These are phyloP conservation scores for Dinothrombium tinctorium DNA, from an alignment of 1,140 invertebrate genomes.

Conservation along the genomic window DNA sequence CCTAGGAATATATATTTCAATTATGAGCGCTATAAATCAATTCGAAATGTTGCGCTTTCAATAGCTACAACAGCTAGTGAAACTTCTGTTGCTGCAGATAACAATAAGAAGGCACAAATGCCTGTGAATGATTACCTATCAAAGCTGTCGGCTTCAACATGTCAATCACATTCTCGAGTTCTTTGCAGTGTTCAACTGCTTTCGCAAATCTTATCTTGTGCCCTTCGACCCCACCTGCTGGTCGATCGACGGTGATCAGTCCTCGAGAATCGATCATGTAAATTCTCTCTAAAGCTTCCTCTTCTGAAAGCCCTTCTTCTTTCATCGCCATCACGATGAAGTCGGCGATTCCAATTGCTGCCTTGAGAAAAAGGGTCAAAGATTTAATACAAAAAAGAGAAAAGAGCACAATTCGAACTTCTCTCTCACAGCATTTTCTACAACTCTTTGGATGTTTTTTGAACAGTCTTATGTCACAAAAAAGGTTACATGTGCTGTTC, in stretches of 20 bases:
- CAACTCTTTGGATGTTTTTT: too few species aligned
- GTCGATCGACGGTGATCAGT: constrained; percentile 17
- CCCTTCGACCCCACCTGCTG: constrained; percentile 14
- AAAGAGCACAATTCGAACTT: neutral
- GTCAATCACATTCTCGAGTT: constrained; percentile 48
- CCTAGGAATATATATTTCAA: constrained; percentile 27
- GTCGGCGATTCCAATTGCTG: constrained; percentile 67
- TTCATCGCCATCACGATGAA: constrained; percentile 59
- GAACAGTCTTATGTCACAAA: too few species aligned
- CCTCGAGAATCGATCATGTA: constrained; percentile 34
- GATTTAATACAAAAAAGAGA: neutral
- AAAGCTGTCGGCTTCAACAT: constrained; percentile 57
- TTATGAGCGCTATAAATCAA: neutral
- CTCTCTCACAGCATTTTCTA: too few species aligned
- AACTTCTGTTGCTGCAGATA: constrained; percentile 57
- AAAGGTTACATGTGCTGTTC: too few species aligned
- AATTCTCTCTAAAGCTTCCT: constrained; percentile 53
- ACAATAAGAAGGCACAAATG: constrained; percentile 30
- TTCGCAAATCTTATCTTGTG: constrained; percentile 64
- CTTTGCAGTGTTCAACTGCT: constrained; percentile 44
- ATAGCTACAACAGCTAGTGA: constrained; percentile 24
- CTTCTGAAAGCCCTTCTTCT: constrained; percentile 43
- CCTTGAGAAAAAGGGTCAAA: constrained; percentile 19
- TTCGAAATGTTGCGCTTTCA: neutral
- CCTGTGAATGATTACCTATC: constrained; percentile 36